Conservation (phyloP, 2,113 vertebrate genomes). For the Aythya baeri region DNA sequence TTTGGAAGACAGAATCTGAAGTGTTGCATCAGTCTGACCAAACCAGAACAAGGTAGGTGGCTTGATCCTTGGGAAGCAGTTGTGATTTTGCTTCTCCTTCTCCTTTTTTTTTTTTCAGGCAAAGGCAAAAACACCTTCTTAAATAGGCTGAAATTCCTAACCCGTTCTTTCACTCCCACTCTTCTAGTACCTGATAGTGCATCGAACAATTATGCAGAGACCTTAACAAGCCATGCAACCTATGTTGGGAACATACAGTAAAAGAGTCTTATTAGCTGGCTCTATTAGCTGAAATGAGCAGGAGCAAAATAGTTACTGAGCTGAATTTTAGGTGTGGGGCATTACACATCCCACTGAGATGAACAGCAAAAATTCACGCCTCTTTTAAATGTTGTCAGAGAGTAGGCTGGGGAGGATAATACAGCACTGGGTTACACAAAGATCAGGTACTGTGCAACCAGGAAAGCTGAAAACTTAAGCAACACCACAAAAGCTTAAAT, state of each 20-base stretch:
- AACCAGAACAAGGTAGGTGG: not conserved
- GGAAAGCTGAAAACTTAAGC: not conserved
- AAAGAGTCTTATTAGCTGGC: slow-evolving; percentile 3
- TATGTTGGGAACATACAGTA: not conserved
- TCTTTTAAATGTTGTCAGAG: slow-evolving; percentile 7
- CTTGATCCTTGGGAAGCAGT: not conserved
- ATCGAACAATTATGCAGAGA: not conserved
- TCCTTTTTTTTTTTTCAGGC: not conserved
- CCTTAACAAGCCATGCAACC: not conserved
- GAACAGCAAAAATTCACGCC: not conserved
- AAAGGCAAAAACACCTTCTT: not conserved
- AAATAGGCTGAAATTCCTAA: slow-evolving; percentile 1
- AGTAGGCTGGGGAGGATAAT: slow-evolving; percentile 14
- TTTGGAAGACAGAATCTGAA: not conserved
- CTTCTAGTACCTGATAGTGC: not conserved
- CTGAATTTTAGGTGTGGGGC: not conserved
- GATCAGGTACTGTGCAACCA: not conserved
- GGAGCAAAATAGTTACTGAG: not conserved
- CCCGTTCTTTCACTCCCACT: not conserved
- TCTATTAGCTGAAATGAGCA: slow-evolving; percentile 21
- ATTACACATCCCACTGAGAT: slow-evolving; percentile 20
- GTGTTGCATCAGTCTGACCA: not conserved
- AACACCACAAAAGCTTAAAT: not conserved
- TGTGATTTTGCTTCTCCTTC: not conserved
- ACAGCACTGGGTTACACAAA: not conserved